Evolutionary conservation across 2,888 invertebrate genomes (phyloP), one percentile per base, ranked within the genome.

Genomic region (Parelbella ahira): DNA sequence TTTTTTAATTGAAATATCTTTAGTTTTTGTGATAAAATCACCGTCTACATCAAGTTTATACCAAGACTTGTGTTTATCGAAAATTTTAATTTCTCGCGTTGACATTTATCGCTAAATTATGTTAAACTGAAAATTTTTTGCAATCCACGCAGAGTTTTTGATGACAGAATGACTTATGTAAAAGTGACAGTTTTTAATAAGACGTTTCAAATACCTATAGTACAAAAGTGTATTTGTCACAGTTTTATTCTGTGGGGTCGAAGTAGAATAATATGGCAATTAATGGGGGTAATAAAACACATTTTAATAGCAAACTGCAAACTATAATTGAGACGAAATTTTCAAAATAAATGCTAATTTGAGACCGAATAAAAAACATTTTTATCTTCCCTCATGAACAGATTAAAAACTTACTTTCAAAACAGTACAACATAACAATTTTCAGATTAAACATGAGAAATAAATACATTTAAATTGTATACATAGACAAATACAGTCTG

Each of bases 321-420:
- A 27, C 32, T 46, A 25, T 56, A 49, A 45, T 54, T 47, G 37
- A 46, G 42, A 49, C 37, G 8, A 24, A 24, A 9, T 28, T 28
- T 11, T 49, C 41, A 51, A 53, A 53, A 58, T 60, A 62, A 63
- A 63, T 60, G 63, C 62, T 49, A 48, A 44, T 48, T 57, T 60
- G 60, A 60, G 59, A 60, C 59, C 61, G 51, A 57, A 51, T 46
- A 36, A 43, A 27, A 43, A 24, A 25, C 10, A 25, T 9, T 37
- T 15, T 30, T 12, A 20, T 11, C 15, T 24, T 28, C 37, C 13
- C 13, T 27, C 13, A 27, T 13, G 12, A 13, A 27, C n/a, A n/a
- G 13, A 7, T 27, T 27, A n/a, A 27, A 7, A 27, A 27, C 13
- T 27, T 13, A 13, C 11, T 27, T 13, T 2, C 13, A 12, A n/a